These are phyloP conservation scores for Eucriotettix oculatus DNA, from an alignment of 2,888 invertebrate genomes.

Conservation along the genomic window DNA sequence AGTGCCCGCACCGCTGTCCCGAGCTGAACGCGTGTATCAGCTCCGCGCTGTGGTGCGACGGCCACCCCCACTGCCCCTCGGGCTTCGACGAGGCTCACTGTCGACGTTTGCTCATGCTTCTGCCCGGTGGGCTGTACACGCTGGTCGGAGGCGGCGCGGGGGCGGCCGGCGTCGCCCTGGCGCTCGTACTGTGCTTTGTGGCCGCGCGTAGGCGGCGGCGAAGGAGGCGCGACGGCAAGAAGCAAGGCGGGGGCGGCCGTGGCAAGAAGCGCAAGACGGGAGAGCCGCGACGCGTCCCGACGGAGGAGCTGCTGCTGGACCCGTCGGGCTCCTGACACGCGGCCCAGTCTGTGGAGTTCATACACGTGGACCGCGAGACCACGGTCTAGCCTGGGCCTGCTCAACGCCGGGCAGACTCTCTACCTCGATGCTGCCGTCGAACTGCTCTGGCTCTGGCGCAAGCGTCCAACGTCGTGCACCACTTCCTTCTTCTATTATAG, in stretches of 20 bases:
- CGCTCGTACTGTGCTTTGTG: conserved; percentile 39
- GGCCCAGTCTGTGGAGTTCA: conserved; percentile 77
- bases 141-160: conserved; percentile 37
- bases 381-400: conserved; percentile 36
- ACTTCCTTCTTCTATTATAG: background rate
- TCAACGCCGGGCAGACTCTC: no score
- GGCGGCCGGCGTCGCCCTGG: conserved; percentile 36
- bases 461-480: background rate
- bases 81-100: conserved; percentile 48
- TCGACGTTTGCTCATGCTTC: conserved; percentile 27
- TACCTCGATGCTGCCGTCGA: background rate
- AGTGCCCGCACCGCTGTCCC: conserved; percentile 47
- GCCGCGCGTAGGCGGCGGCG: conserved; percentile 38
- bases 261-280: conserved; percentile 27
- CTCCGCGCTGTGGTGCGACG: conserved; percentile 57
- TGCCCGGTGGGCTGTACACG: conserved; percentile 35
- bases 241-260: conserved; percentile 33
- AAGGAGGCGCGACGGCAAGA: conserved; percentile 33
- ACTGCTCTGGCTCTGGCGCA: background rate
- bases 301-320: conserved; percentile 52
- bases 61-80: conserved; percentile 45
- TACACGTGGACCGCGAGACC: conserved; percentile 84
- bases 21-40: conserved; percentile 65
- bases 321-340: conserved; percentile 69
- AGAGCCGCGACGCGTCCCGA: conserved; percentile 43